These are phyloP conservation scores for Rhyzopertha dominica DNA, from an alignment of 1,140 invertebrate species.

Conservation along the genomic window DNA sequence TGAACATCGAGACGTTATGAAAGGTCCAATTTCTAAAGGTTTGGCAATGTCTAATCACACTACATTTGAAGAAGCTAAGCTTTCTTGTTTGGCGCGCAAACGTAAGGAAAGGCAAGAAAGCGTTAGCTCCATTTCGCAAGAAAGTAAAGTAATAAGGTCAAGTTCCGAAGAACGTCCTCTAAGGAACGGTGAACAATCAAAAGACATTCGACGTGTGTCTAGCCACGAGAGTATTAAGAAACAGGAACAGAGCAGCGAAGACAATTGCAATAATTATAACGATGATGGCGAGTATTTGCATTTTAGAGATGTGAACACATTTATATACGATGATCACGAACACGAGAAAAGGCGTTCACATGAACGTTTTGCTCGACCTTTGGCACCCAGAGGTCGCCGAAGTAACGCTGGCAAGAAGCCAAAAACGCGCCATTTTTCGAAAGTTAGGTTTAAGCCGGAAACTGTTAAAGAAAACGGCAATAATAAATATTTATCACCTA, in stretches of 20 bases:
- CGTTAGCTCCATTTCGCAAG: slow-evolving; percentile 56
- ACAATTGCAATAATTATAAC: slow-evolving; percentile 32
- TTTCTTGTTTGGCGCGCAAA: slow-evolving; percentile 53
- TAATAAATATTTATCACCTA: background rate
- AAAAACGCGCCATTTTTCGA: slow-evolving; percentile 32
- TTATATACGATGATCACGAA: slow-evolving; percentile 37
- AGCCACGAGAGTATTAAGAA: slow-evolving; percentile 62
- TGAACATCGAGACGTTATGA: slow-evolving; percentile 37
- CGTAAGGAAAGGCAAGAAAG: slow-evolving; percentile 72
- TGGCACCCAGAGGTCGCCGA: slow-evolving; percentile 48
- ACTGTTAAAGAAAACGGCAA: slow-evolving; percentile 11
- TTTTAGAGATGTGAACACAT: slow-evolving; percentile 20
- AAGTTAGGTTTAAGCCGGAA: slow-evolving; percentile 28
- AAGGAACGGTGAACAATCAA: slow-evolving; percentile 42
- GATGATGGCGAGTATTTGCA: too few species aligned
- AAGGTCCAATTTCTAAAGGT: slow-evolving; percentile 37
- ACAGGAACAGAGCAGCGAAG: slow-evolving; percentile 47
- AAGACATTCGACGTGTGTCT: slow-evolving; percentile 56
- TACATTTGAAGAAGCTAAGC: slow-evolving; percentile 40
- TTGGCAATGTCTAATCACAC: too few species aligned
- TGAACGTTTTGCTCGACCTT: slow-evolving; percentile 54
- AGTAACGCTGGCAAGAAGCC: slow-evolving; percentile 28
- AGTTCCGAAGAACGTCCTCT: slow-evolving; percentile 62
- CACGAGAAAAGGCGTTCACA: slow-evolving; percentile 46
- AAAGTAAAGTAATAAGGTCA: slow-evolving; percentile 73